phyloP scores from a whole-genome alignment of 2,888 invertebrate species.

The Nyleta sp. region DNA sequence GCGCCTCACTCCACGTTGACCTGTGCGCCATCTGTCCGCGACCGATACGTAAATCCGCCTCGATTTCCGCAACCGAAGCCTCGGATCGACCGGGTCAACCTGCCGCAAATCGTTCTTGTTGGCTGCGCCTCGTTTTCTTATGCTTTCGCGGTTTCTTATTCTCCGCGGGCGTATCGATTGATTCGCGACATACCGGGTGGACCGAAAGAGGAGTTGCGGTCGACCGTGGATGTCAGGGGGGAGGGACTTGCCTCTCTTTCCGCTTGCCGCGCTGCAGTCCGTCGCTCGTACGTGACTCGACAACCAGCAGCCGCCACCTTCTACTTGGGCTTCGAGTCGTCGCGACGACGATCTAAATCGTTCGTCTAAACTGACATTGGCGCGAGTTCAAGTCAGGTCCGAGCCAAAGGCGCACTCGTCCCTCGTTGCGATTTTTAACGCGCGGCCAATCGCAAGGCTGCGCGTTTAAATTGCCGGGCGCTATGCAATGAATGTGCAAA shows the following conservation, averaged over 20 bases:
- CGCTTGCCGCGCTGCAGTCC: constrained; percentile 15
- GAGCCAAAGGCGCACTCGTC: constrained; percentile 36
- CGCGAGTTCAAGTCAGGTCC: constrained; percentile 54
- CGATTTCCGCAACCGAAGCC: not conserved
- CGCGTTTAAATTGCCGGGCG: constrained; percentile 22
- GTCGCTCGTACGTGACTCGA: constrained; percentile 57
- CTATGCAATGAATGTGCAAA: constrained; percentile 36
- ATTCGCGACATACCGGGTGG: constrained; percentile 57
- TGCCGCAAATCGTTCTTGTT: constrained; percentile 31
- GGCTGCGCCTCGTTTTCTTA: constrained; percentile 19
- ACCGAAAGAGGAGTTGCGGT: constrained; percentile 42
- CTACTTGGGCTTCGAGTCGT: constrained; percentile 33
- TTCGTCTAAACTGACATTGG: constrained; percentile 58
- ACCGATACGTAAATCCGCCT: not conserved
- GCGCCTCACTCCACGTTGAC: too few species aligned
- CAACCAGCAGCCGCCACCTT: constrained; percentile 50
- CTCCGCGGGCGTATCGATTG: constrained; percentile 53
- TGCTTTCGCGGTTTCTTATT: constrained; percentile 52
- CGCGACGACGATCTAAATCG: constrained; percentile 57
- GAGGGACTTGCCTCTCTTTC: constrained; percentile 18
- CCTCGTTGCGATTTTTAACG: constrained; percentile 29
- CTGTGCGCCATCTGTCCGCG: too few species aligned
- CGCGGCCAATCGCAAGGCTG: constrained; percentile 6
- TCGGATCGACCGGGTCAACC: constrained; percentile 12
- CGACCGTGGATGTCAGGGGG: constrained; percentile 25